Conservation (phyloP, 1,140 invertebrate genomes). For the Drosophila triauraria region DNA sequence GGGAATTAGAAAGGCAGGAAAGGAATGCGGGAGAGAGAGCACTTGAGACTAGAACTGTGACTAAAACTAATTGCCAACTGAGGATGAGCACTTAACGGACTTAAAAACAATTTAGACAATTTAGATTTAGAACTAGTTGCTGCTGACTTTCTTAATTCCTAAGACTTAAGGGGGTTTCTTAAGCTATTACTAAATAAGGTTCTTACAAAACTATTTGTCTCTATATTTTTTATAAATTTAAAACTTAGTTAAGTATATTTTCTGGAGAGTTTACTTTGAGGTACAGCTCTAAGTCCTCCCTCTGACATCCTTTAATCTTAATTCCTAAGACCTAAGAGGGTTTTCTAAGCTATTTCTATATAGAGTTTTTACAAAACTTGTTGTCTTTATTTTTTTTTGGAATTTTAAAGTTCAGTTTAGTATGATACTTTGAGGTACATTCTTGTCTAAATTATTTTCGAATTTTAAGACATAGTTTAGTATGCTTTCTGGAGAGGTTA, state of each 20-base stretch:
- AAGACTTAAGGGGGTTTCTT: not conserved
- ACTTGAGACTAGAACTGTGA: not conserved
- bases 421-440: no score
- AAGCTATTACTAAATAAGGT: not conserved
- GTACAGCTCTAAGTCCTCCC: no score
- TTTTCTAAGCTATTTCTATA: no score
- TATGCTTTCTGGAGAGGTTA: not conserved
- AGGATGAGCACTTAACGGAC: not conserved
- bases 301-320: no score
- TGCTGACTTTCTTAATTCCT: not conserved
- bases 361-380: no score
- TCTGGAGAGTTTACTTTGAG: no score
- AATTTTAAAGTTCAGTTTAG: no score
- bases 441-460: no score
- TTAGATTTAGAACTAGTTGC: not conserved
- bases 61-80: slow-evolving; percentile 4
- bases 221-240: no score
- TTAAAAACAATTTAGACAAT: not conserved
- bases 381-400: no score
- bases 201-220: not conserved
- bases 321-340: no score
- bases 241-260: no score
- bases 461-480: not conserved
- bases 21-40: not conserved
- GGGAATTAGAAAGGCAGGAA: slow-evolving; percentile 10